These are phyloP conservation scores for Homarus gammarus DNA, from an alignment of 2,888 invertebrate species.

Conservation along the genomic window DNA sequence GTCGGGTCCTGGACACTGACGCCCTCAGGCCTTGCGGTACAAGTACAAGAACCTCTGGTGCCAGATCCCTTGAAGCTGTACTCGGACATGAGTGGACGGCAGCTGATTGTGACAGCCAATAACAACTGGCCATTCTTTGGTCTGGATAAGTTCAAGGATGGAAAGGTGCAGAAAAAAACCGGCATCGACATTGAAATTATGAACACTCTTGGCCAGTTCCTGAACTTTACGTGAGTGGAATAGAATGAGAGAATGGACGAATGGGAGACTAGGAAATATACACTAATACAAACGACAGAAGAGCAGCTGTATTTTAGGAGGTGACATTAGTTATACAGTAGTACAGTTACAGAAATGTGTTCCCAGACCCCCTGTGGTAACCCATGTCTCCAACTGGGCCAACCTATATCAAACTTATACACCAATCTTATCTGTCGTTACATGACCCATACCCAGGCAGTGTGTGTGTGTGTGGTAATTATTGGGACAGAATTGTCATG, in stretches of 20 bases:
- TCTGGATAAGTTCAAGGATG: neutral
- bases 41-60: neutral
- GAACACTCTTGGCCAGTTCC: neutral
- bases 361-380: too few species aligned
- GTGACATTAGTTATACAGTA: too few species aligned
- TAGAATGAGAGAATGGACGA: neutral
- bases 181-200: neutral
- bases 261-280: neutral
- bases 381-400: too few species aligned
- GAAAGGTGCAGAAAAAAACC: neutral
- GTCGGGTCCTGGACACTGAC: neutral
- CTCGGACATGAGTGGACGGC: conserved; percentile 6
- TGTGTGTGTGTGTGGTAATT: too few species aligned
- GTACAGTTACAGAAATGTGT: too few species aligned
- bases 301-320: too few species aligned
- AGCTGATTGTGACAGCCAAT: neutral
- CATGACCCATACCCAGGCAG: too few species aligned
- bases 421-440: too few species aligned
- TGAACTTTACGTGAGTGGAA: conserved; percentile 15
- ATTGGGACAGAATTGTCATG: too few species aligned
- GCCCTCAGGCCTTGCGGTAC: neutral
- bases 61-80: neutral
- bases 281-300: too few species aligned
- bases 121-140: conserved; percentile 37
- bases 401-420: too few species aligned